A percentile compares a stretch with the other conserved stretches of the same genome.
Conservation (phyloP, 2,113 vertebrate genomes). For the Mus pahari region DNA sequence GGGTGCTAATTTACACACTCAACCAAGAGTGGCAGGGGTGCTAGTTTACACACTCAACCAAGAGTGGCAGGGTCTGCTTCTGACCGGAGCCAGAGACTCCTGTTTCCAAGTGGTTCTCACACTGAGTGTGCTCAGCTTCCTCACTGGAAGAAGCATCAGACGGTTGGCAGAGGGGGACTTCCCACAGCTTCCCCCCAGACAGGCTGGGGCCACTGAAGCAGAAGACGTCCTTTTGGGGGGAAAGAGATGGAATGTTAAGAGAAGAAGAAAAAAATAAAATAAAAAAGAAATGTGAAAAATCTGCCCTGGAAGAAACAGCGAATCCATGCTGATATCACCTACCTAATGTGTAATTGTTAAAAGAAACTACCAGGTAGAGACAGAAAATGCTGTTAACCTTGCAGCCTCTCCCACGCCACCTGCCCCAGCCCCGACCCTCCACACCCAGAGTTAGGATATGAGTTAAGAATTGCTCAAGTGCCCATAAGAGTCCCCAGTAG, state of each 20-base stretch:
- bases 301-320: neutral
- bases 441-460: accelerated
- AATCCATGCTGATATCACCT: accelerated
- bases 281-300: neutral
- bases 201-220: accelerated
- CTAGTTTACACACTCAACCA: neutral
- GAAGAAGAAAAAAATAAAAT: neutral
- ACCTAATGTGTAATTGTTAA: neutral
- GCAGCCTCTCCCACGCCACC: accelerated
- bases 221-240: neutral
- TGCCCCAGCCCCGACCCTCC: neutral
- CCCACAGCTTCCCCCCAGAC: neutral
- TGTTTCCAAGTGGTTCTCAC: neutral
- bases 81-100: accelerated
- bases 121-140: neutral
- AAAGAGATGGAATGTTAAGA: neutral
- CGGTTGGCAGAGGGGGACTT: neutral
- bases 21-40: too few species aligned
- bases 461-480: accelerated
- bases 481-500: accelerated
- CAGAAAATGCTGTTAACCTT: accelerated
- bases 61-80: neutral
- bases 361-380: neutral
- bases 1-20: neutral
- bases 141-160: neutral